Base-by-base conservation (phyloP, 2,888 invertebrate species). In the Ophion costatus region DNA sequence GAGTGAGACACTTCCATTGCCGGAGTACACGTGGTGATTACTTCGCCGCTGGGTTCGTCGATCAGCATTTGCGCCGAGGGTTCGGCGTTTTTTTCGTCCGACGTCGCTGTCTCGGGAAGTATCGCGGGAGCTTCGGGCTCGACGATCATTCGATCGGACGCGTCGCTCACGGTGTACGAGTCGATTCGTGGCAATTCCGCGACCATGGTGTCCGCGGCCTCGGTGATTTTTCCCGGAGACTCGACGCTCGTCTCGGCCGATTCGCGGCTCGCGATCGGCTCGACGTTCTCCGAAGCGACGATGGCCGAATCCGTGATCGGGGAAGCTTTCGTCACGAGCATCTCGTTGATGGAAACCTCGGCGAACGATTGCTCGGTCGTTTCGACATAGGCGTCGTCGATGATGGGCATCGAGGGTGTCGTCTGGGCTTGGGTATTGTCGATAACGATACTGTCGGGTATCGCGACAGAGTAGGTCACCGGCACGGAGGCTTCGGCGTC, bases 341-440 rank as follows among this genome's bases (percentile, higher is more conserved):
- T 90, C 63, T 91, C 91, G 6, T 91, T 89, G 7, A 90, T 89
- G 2, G 92, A 83, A 9, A 90, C 89, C 11, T 92, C 89, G 1
- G 83, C 84, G 11, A 91, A 91, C 63, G 82, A 89, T 11, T 88
- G 87, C 64, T 89, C 91, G 4, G 86, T 64, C 6, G 86, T 61
- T 38, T 92, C 92, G n/a, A 86, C 75, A 22, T 89, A 93, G n/a
- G 88, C 87, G 64, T 93, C 93, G 64, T 93, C 93, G 79, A 93
- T 93, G 24, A 93, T 92, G 29, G 93, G 93, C 93, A 93, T 93
- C 14, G 93, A 93, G 0, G 93, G 93, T 24, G 93, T 92, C 7
- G 90, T 91, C 84, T 93, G 93, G 17, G 89, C 89, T 77, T 88
- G 87, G 0, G 89, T 80, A 64, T 81, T 87, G 76, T 92, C 90